phyloP scores from a whole-genome alignment of 2,113 vertebrate genomes.

The Aspiorhynchus laticeps region DNA sequence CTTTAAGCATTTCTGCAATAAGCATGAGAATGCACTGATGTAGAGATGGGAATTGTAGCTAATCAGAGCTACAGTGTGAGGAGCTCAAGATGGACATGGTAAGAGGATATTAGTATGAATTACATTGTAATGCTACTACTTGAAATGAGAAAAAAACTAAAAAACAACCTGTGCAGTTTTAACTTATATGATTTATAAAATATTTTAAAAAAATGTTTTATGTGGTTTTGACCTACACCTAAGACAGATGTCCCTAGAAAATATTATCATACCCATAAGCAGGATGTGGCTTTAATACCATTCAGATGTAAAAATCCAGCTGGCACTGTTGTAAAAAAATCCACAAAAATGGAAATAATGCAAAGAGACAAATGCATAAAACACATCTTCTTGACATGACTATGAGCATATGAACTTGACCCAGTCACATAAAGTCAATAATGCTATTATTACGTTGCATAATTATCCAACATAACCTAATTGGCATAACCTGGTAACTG shows the following conservation, averaged over 20 bases:
- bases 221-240: background rate
- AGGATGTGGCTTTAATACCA: background rate
- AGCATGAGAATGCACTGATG: background rate
- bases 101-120: background rate
- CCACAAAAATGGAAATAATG: background rate
- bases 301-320: background rate
- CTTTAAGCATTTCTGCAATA: background rate
- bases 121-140: background rate
- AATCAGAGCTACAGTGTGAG: background rate
- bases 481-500: background rate
- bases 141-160: background rate
- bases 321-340: background rate
- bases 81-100: slow-evolving; percentile 38
- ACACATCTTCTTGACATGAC: background rate
- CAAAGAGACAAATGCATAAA: background rate
- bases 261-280: background rate
- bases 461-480: slow-evolving; percentile 6
- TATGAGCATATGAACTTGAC: background rate
- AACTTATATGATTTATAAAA: too few relatives aligned
- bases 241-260: background rate
- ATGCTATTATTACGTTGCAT: background rate
- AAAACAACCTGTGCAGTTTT: too few relatives aligned
- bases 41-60: background rate
- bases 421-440: too few relatives aligned
- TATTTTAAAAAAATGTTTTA: too few relatives aligned